Conservation (phyloP, 2,888 invertebrate species). For the Seira ritae region DNA sequence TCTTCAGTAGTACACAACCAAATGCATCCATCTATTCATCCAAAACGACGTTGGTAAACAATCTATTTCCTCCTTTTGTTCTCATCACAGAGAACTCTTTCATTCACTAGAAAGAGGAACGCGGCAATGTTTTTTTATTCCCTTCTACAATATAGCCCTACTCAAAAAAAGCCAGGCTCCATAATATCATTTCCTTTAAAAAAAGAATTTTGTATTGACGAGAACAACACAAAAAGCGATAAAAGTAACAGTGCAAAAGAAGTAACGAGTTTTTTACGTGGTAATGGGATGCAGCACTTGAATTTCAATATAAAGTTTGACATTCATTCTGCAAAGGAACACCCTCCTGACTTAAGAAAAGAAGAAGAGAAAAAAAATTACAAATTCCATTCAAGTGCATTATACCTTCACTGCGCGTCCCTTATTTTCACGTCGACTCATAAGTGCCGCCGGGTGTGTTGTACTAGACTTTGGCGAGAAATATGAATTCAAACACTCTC, state of each 20-base stretch:
- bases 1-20: constrained; percentile 5
- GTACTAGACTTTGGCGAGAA: not conserved
- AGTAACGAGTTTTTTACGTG: constrained; percentile 5
- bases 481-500: not conserved
- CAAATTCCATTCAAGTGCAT: not conserved
- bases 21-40: constrained; percentile 21
- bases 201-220: not conserved
- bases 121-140: not conserved
- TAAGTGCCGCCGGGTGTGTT: constrained; percentile 30
- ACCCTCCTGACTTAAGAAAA: constrained; percentile 19
- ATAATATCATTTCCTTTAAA: not conserved
- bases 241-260: constrained; percentile 6
- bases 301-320: not conserved
- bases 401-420: constrained; percentile 59
- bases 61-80: constrained; percentile 22
- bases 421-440: constrained; percentile 55
- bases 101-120: constrained; percentile 1
- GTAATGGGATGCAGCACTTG: not conserved
- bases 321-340: not conserved
- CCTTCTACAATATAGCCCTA: not conserved
- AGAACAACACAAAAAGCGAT: no score
- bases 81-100: not conserved
- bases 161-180: not conserved
- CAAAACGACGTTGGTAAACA: constrained; percentile 17
- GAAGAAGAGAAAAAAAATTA: constrained; percentile 22